Conservation (phyloP, 2,797 vertebrate genomes). For the Sebastes hopkinsi region DNA sequence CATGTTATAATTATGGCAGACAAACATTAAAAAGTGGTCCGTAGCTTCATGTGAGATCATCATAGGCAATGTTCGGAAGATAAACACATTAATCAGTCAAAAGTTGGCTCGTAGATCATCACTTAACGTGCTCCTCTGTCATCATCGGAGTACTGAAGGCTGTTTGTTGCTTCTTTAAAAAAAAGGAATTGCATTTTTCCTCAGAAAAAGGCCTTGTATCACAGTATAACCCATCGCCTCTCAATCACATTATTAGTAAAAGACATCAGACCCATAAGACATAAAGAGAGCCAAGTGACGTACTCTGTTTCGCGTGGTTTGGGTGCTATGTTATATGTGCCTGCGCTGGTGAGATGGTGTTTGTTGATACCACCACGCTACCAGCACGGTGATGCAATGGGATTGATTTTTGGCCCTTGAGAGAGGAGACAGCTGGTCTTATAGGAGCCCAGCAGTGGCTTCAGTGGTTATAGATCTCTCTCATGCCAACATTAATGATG, state of each 20-base stretch:
- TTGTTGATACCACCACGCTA: conserved; percentile 32
- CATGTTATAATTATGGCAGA: conserved; percentile 42
- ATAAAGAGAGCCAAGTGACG: conserved; percentile 18
- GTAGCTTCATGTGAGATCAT: conserved; percentile 33
- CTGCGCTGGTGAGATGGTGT: conserved; percentile 12
- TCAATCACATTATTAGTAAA: conserved; percentile 64
- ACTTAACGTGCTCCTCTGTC: conserved; percentile 23
- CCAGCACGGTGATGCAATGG: conserved; percentile 42
- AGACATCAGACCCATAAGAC: conserved; percentile 39
- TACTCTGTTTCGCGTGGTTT: conserved; percentile 7
- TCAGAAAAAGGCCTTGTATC: conserved; percentile 49
- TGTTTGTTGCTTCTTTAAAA: conserved; percentile 16
- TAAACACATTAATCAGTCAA: conserved; percentile 51
- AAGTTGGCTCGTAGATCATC: conserved; percentile 35
- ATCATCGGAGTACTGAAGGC: conserved; percentile 37
- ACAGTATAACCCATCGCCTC: conserved; percentile 68
- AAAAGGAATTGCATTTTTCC: conserved; percentile 43
- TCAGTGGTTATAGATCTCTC: conserved; percentile 62
- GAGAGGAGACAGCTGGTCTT: conserved; percentile 60
- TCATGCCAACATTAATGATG: conserved; percentile 45
- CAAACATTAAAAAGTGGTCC: conserved; percentile 57
- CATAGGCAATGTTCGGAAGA: conserved; percentile 33
- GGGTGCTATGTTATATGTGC: background rate
- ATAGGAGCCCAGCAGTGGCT: conserved; percentile 57
- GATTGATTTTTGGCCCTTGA: conserved; percentile 68